Evolutionary conservation across 2,113 vertebrate species (phyloP).

Genomic region (Chloropsis hardwickii): DNA sequence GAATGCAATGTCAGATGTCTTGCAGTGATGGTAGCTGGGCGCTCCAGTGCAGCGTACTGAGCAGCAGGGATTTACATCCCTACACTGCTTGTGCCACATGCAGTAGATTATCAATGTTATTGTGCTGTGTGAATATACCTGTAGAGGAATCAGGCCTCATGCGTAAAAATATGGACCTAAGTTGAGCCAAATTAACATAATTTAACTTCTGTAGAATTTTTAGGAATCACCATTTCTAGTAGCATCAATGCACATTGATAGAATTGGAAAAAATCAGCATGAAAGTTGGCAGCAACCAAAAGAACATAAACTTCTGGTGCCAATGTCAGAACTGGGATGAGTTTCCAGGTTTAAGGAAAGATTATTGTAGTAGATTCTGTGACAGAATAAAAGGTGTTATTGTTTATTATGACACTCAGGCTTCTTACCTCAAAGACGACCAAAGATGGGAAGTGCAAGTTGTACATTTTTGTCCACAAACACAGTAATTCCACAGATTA

Average conservation of each 20-base stretch:
- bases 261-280: not conserved
- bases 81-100: not conserved
- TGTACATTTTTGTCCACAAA: not conserved
- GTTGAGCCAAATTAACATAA: not conserved
- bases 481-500: not conserved
- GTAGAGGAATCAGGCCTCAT: not conserved
- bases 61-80: not conserved
- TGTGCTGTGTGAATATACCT: not conserved
- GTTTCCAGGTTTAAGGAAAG: not conserved
- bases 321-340: not conserved
- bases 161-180: not conserved
- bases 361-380: not conserved
- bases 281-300: conserved; percentile 2
- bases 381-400: not conserved
- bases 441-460: not conserved
- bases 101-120: not conserved
- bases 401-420: not conserved
- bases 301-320: not conserved
- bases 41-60: not conserved
- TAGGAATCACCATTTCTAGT: not conserved
- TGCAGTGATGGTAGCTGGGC: not conserved
- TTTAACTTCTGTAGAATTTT: not conserved
- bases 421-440: not conserved
- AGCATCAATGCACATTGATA: not conserved
- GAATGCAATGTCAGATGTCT: not conserved